Evolutionary conservation across 2,113 vertebrate genomes (phyloP).

Genomic region (Nibea albiflora): DNA sequence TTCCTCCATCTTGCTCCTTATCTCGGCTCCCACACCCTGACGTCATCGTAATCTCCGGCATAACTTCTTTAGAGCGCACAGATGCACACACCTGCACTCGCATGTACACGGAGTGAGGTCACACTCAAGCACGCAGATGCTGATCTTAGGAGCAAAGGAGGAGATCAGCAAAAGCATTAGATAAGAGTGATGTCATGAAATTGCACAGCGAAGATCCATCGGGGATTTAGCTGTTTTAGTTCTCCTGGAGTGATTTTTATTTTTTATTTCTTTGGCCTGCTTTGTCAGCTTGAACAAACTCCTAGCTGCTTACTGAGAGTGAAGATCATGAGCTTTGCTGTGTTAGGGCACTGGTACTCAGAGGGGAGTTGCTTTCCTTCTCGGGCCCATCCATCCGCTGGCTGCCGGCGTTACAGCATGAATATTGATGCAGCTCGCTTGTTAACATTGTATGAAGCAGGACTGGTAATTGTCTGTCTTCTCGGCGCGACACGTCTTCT

Average conservation of each 20-base stretch:
- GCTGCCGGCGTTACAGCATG: conserved; percentile 39
- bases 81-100: conserved; percentile 13
- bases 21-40: conserved; percentile 20
- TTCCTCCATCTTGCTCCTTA: conserved; percentile 24
- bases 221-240: conserved; percentile 8
- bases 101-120: conserved; percentile 25
- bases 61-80: conserved; percentile 26
- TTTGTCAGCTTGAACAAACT: conserved; percentile 27
- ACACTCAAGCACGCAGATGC: conserved; percentile 1
- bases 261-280: neutral
- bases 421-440: conserved; percentile 68
- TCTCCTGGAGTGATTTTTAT: neutral
- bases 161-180: conserved; percentile 4
- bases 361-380: conserved; percentile 13
- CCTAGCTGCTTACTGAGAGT: neutral
- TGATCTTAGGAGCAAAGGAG: conserved; percentile 23
- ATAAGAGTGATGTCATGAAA: conserved; percentile 47
- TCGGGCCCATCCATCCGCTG: conserved; percentile 17
- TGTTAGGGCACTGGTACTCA: conserved; percentile 7
- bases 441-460: conserved; percentile 71
- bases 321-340: conserved; percentile 31
- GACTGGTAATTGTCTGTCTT: conserved; percentile 61
- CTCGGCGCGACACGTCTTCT: conserved; percentile 49
- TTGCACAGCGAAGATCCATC: neutral
- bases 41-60: conserved; percentile 56